These are phyloP conservation scores for Hipparchia semele DNA, from an alignment of 2,888 invertebrate genomes.

Conservation along the genomic window DNA sequence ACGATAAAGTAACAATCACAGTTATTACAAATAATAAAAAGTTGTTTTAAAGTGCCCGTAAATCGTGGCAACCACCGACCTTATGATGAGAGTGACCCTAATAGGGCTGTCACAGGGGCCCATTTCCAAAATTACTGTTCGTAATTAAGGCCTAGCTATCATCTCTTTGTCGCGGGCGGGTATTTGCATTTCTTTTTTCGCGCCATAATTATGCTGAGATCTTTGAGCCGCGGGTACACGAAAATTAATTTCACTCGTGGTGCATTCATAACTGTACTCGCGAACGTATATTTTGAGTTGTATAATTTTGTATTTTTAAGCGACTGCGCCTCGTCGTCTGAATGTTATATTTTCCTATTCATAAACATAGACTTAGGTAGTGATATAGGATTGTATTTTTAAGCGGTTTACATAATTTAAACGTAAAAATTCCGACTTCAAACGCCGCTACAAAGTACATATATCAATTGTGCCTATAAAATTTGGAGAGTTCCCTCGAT, in stretches of 20 bases:
- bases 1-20: too few species aligned
- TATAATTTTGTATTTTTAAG: background rate
- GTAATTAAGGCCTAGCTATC: slow-evolving; percentile 53
- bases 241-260: slow-evolving; percentile 44
- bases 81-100: background rate
- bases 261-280: slow-evolving; percentile 32
- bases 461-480: too few species aligned
- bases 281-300: background rate
- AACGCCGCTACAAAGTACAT: too few species aligned
- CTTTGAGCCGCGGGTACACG: slow-evolving; percentile 28
- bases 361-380: too few species aligned
- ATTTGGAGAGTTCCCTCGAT: too few species aligned
- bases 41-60: too few species aligned
- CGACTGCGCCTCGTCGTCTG: background rate
- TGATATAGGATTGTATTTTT: too few species aligned
- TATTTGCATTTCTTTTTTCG: slow-evolving; percentile 47
- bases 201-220: slow-evolving; percentile 44
- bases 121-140: slow-evolving; percentile 53
- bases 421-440: too few species aligned
- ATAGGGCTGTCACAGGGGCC: slow-evolving; percentile 22
- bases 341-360: background rate
- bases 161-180: slow-evolving; percentile 48
- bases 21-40: too few species aligned
- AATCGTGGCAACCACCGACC: background rate
- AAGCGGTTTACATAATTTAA: too few species aligned